Evolutionary conservation across 1,140 invertebrate species (phyloP), one percentile per base, ranked within the genome.

Genomic region (Panagrolaimus sp.): DNA sequence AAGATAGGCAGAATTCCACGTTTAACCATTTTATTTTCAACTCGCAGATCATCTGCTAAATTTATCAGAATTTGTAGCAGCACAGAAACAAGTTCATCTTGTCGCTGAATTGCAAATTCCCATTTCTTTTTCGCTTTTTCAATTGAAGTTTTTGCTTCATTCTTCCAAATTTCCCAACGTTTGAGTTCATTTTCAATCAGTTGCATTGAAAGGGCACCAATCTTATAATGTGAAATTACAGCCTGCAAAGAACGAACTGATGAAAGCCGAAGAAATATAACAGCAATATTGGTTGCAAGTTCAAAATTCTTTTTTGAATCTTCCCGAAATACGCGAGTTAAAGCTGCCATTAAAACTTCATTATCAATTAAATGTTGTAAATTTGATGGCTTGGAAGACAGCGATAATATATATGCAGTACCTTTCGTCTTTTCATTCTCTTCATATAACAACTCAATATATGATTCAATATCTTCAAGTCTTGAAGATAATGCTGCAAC

Each of bases 221-320:
- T 91, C 89, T 93, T 93, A 78, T 92, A 92, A 78, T 92, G 90
- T 11, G 90, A 86, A 62, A 98, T 91, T 11, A 96, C 89, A 45
- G 89, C 88, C 84, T 98, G 95, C 85, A 98, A 98, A 80, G 92
- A 89, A 74, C 90, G 89, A 82, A 95, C 98, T n/a, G 91, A 91
- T 11, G 94, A 96, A 84, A 98, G 95, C 83, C 92, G 96, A 82
- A 95, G 93, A 85, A 98, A 98, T 72, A 92, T 91, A 82, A 93
- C 93, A 70, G 96, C 90, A 80, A 98, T 93, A 84, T 96, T 96
- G 74, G 91, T 96, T 66, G 92, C 93, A 38, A 98, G 84, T 84
- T 97, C 93, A 77, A 96, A 90, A 83, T 92, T 96, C 81, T 91
- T 89, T 85, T 91, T 91, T 90, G 93, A 97, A 85, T 98, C 95